These are phyloP conservation scores for Paracanthobrama guichenoti DNA, from an alignment of 2,113 vertebrate genomes.

Conservation along the genomic window DNA sequence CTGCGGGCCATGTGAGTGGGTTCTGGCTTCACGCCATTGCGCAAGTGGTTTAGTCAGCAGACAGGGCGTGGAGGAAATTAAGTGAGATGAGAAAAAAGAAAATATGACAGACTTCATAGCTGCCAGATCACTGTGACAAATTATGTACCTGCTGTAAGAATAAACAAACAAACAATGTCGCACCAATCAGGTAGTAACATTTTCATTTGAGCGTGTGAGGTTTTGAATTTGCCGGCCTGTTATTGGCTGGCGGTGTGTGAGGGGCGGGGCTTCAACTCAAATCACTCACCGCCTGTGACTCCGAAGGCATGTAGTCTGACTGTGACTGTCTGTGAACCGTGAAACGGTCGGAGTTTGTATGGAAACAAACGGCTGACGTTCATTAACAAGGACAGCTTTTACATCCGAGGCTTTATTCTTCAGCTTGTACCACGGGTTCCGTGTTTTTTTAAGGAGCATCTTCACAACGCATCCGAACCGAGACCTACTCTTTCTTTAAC, in stretches of 20 bases:
- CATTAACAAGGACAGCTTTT: neutral
- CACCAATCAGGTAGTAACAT: neutral
- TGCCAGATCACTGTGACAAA: neutral
- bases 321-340: neutral
- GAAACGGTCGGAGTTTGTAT: neutral
- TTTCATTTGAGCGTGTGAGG: neutral
- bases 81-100: neutral
- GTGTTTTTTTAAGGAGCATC: neutral
- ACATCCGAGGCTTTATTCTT: neutral
- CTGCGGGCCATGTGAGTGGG: neutral
- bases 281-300: conserved; percentile 17
- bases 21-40: neutral
- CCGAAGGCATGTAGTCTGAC: conserved; percentile 12
- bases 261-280: conserved; percentile 26
- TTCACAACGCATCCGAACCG: neutral
- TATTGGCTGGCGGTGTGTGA: neutral
- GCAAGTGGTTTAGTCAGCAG: neutral
- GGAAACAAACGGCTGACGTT: neutral
- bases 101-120: neutral
- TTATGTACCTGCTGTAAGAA: neutral
- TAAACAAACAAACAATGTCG: neutral
- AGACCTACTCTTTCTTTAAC: neutral
- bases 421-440: neutral
- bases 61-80: conserved; percentile 29
- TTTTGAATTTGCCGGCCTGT: conserved; percentile 7